phyloP scores from a whole-genome alignment of 2,888 invertebrate genomes.

The Macrosiphum euphorbiae region DNA sequence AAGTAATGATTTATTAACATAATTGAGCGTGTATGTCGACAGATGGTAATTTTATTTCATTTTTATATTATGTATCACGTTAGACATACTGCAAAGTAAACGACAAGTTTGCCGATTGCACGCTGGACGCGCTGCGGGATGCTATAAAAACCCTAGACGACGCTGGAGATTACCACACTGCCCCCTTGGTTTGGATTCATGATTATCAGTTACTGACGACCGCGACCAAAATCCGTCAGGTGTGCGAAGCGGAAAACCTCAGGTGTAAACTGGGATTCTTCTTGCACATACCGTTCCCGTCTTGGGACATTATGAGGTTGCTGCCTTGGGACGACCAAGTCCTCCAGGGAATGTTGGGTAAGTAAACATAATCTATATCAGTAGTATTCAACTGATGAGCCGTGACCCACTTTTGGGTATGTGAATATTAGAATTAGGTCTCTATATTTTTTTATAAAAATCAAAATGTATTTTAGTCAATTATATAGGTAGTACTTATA shows the following conservation, averaged over 20 bases:
- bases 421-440: background rate
- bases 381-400: background rate
- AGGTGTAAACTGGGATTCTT: slow-evolving; percentile 72
- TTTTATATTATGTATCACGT: background rate
- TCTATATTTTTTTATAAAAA: background rate
- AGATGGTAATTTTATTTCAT: background rate
- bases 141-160: slow-evolving; percentile 69
- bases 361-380: background rate
- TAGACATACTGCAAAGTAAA: slow-evolving; percentile 70
- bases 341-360: slow-evolving; percentile 72
- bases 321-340: slow-evolving; percentile 72
- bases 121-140: slow-evolving; percentile 69
- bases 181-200: slow-evolving; percentile 73
- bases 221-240: slow-evolving; percentile 71
- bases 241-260: slow-evolving; percentile 70
- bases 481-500: background rate
- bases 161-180: slow-evolving; percentile 68
- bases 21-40: background rate
- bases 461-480: background rate
- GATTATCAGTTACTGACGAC: slow-evolving; percentile 73
- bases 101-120: slow-evolving; percentile 70
- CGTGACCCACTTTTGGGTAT: background rate
- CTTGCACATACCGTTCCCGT: slow-evolving; percentile 73
- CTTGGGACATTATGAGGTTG: slow-evolving; percentile 72
- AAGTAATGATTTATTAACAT: slow-evolving; percentile 67